Evolutionary conservation across 35 echinoderm and acorn worm genomes (phyloP), one percentile per base, ranked within the genome.

Genomic region (Patiria miniata): DNA sequence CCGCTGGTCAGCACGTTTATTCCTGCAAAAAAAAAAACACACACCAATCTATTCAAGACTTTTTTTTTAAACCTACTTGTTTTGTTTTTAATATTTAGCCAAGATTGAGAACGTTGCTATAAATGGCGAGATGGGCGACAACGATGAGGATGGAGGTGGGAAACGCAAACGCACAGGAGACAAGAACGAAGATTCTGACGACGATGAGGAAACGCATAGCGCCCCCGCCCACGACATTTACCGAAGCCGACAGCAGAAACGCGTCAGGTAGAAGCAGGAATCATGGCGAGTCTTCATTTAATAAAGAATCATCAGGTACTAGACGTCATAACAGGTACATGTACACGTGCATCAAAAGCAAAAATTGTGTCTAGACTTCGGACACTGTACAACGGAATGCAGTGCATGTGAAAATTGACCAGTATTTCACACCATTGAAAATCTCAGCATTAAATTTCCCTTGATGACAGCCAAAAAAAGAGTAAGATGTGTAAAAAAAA

Each of bases 221-320:
- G 93, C 93, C 57, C 96, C 96, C 14, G 86, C 86, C 32, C 92
- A 95, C 39, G 96, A 99, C 61, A 99, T 99, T 69, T 99, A 99
- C 84, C 83, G 96, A 30, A 95, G 92, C 77, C 50, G 95, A 47
- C 95, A 98, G 69, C 95, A 98, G 54, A 98, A 98, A 54, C 38
- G 95, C 40, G 95, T 93, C 58, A 98, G 86, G 65, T 97, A 90
- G 77, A 44, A 83, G 42, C 42, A 47, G 42, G 42, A 47, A 47
- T 12, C 42, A 47, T 6, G 4, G 4, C 4, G 42, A 47, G 42
- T 12, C 65, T 73, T 5, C 6, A 21, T 28, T 5, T 18, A 34
- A 34, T 12, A 30, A 30, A 30, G 16, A 33, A 3, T 18, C 3
- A 36, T 36, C 33, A 78, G 76, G 76, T 33, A 18, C 61, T 68